Percentiles rank a stretch among this genome's conserved stretches.
Evolutionary conservation across 2,888 invertebrate species (phyloP).

Genomic region (Drosophila anceps): DNA sequence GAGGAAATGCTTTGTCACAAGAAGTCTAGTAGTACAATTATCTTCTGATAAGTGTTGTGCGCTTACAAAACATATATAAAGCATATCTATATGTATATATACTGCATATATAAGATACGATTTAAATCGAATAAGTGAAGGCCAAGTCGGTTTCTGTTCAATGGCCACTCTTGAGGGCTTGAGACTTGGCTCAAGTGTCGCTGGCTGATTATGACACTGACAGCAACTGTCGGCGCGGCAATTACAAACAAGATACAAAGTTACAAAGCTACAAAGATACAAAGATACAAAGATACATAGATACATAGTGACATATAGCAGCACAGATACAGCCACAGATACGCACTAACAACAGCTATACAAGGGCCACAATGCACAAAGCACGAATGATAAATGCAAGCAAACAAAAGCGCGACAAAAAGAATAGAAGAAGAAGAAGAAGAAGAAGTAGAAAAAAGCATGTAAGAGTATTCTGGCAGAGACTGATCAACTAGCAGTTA

Average conservation of each 20-base stretch:
- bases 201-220: slow-evolving; percentile 74
- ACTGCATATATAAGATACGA: neutral
- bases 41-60: slow-evolving; percentile 7
- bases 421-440: slow-evolving; percentile 9
- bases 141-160: slow-evolving; percentile 22
- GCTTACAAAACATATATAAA: neutral
- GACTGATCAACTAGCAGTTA: neutral
- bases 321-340: slow-evolving; percentile 20
- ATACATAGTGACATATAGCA: slow-evolving; percentile 16
- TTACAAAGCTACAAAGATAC: slow-evolving; percentile 28
- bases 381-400: slow-evolving; percentile 62
- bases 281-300: slow-evolving; percentile 14
- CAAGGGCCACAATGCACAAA: slow-evolving; percentile 41
- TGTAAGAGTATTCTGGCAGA: neutral
- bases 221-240: slow-evolving; percentile 63
- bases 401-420: slow-evolving; percentile 58
- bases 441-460: neutral
- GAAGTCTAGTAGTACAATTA: slow-evolving; percentile 27
- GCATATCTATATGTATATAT: neutral
- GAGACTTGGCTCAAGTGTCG: slow-evolving; percentile 49
- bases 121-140: slow-evolving; percentile 6
- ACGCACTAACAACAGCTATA: slow-evolving; percentile 51
- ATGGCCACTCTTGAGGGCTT: slow-evolving; percentile 29
- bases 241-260: slow-evolving; percentile 54
- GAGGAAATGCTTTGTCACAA: slow-evolving; percentile 32